A percentile compares a stretch with the other conserved stretches of the same genome.
Evolutionary conservation across 1,140 invertebrate species (phyloP).

Genomic region (Gerris buenoi): DNA sequence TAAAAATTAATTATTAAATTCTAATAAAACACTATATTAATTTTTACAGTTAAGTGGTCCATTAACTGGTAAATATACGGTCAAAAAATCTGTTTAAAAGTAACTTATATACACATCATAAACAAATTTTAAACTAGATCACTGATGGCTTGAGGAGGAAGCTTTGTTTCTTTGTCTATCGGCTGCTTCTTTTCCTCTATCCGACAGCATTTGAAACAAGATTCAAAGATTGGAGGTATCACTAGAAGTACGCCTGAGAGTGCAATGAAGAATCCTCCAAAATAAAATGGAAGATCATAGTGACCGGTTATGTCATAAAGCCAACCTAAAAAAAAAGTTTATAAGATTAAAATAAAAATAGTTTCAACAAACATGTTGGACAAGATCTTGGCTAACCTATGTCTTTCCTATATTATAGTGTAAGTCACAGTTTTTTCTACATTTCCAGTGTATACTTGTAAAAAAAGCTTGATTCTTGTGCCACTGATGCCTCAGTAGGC

Average conservation of each 20-base stretch:
- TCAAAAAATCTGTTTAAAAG: no score
- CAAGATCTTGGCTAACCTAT: background rate
- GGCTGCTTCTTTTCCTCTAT: conserved; percentile 3
- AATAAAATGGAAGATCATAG: conserved; percentile 73
- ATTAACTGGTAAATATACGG: background rate
- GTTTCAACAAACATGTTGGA: no score
- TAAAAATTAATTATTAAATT: background rate
- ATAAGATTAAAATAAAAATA: no score
- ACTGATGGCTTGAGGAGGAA: background rate
- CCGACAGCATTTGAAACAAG: background rate
- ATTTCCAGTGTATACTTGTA: background rate
- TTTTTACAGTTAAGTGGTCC: no score
- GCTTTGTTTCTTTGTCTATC: background rate
- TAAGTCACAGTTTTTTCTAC: background rate
- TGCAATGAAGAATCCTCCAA: conserved; percentile 69
- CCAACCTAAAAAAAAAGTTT: conserved; percentile 44
- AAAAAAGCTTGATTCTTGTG: background rate
- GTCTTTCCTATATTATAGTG: background rate
- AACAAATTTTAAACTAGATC: background rate
- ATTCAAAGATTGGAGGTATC: conserved; percentile 35
- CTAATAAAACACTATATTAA: no score
- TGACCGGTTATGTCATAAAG: conserved; percentile 58
- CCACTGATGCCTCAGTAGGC: no score
- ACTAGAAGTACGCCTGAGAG: conserved; percentile 66
- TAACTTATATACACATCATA: background rate